Evolutionary conservation across 35 echinoderm and acorn worm species (phyloP).

Genomic region (Heliocidaris erythrogramma): DNA sequence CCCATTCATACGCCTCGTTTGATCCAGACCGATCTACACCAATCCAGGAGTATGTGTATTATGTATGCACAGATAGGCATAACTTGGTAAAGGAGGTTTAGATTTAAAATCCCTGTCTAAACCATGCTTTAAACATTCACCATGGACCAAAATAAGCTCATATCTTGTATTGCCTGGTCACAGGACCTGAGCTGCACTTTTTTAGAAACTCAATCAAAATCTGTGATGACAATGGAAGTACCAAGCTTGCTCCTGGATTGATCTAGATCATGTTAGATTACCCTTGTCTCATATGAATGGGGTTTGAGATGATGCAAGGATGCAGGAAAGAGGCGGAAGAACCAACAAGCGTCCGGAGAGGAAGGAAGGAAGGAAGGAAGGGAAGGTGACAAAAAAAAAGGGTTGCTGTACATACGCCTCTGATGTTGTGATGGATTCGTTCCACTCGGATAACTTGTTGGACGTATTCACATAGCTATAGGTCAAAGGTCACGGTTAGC

Average conservation of each 20-base stretch:
- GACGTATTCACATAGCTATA: constrained; percentile 74
- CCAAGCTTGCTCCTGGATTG: background rate
- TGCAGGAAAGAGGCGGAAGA: background rate
- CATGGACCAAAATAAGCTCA: no score
- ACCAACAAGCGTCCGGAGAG: background rate
- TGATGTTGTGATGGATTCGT: constrained; percentile 61
- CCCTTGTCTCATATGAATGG: background rate
- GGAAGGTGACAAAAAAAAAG: background rate
- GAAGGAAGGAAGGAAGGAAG: background rate
- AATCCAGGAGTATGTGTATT: background rate
- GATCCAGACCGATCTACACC: background rate
- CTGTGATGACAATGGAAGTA: background rate
- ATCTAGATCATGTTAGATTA: background rate
- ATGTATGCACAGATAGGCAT: background rate
- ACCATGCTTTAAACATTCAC: no score
- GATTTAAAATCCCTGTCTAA: no score
- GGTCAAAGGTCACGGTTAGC: background rate
- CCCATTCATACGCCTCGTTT: background rate
- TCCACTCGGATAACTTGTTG: constrained; percentile 69
- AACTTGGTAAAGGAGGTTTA: no score
- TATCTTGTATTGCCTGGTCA: no score
- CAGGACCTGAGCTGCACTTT: no score
- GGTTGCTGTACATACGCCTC: constrained; percentile 60
- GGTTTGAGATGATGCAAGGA: background rate
- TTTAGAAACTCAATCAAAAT: no score